Conservation (phyloP, 1,140 invertebrate genomes). For the Micrasema longulum region DNA sequence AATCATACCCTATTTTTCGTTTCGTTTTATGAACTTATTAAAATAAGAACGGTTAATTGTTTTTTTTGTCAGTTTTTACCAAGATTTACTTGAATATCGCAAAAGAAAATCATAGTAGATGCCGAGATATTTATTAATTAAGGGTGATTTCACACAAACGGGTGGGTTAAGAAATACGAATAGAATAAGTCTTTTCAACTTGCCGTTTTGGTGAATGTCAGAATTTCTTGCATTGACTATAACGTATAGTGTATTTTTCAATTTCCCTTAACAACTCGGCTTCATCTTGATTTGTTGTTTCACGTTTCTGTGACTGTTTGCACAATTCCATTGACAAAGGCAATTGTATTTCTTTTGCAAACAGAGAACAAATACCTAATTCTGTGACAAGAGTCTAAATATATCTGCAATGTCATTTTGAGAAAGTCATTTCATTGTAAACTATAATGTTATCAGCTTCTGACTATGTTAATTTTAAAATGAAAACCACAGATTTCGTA, state of each 20-base stretch:
- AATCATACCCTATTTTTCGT: no score
- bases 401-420: neutral
- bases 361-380: slow-evolving; percentile 19
- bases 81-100: no score
- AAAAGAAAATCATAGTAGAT: no score
- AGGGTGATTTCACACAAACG: no score
- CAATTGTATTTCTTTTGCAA: slow-evolving; percentile 27
- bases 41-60: no score
- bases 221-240: no score
- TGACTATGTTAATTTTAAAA: neutral
- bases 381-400: neutral
- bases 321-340: slow-evolving; percentile 3
- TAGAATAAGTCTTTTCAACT: no score
- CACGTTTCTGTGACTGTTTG: slow-evolving; percentile 20
- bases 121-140: no score
- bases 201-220: no score
- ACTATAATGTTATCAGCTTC: neutral
- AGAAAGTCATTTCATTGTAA: neutral
- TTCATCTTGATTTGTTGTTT: slow-evolving; percentile 27
- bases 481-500: neutral
- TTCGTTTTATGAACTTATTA: no score
- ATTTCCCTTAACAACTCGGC: slow-evolving; percentile 12
- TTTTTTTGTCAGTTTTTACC: no score
- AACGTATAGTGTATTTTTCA: slow-evolving; percentile 30
- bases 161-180: no score